These are phyloP conservation scores for Patella caerulea DNA, from an alignment of 2,888 invertebrate genomes.

Conservation along the genomic window DNA sequence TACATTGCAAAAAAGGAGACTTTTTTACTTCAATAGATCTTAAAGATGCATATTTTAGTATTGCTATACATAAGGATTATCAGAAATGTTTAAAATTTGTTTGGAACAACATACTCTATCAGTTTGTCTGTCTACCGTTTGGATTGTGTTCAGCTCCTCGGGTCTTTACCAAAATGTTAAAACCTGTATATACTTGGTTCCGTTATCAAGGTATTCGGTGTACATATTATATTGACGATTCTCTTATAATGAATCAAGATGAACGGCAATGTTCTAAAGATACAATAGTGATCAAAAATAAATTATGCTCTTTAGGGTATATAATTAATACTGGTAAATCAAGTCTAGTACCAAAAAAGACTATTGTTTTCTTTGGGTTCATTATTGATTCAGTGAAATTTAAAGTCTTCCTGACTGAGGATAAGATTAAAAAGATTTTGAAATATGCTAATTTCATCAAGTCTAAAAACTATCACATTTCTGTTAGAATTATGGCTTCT, in stretches of 20 bases:
- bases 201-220: constrained; percentile 15
- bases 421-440: not conserved
- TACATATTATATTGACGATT: not conserved
- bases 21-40: not conserved
- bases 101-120: constrained; percentile 18
- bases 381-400: not conserved
- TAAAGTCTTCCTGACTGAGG: not conserved
- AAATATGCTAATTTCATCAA: not conserved
- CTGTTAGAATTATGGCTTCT: constrained; percentile 8
- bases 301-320: constrained; percentile 15
- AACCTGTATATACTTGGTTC: not conserved
- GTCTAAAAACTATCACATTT: not conserved
- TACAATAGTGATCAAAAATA: not conserved
- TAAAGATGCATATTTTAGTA: not conserved
- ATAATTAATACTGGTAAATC: not conserved
- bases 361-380: not conserved
- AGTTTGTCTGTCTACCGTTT: constrained; percentile 16
- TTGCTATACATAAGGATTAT: constrained; percentile 14
- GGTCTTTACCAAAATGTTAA: not conserved
- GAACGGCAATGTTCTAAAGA: not conserved
- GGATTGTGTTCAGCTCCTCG: not conserved
- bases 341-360: not conserved
- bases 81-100: constrained; percentile 24
- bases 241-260: not conserved
- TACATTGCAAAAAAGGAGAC: not conserved